phyloP scores from a whole-genome alignment of 2,113 vertebrate genomes.

The Gopherus evgoodei region DNA sequence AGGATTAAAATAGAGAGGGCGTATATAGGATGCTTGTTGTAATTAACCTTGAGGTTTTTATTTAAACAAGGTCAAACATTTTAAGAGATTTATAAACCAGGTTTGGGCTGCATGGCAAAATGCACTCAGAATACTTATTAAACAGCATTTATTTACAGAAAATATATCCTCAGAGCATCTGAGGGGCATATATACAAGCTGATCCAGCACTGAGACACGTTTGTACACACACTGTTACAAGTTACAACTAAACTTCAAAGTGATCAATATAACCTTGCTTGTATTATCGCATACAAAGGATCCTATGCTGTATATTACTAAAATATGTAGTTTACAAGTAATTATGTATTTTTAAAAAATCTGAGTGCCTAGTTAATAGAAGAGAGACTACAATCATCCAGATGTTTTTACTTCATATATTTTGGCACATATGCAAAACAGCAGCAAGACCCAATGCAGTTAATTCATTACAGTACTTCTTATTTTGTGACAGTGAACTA shows the following conservation, averaged over 20 bases:
- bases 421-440: background rate
- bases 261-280: background rate
- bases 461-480: background rate
- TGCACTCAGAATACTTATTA: conserved; percentile 47
- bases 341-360: background rate
- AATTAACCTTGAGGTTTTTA: conserved; percentile 70
- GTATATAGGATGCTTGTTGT: conserved; percentile 15
- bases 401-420: background rate
- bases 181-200: background rate
- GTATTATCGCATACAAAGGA: background rate
- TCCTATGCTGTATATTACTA: background rate
- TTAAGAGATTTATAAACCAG: conserved; percentile 63
- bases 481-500: background rate
- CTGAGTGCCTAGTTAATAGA: background rate
- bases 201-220: background rate
- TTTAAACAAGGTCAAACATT: conserved; percentile 68
- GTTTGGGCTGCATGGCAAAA: conserved; percentile 21
- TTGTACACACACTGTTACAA: background rate
- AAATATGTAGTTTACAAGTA: conserved; percentile 7
- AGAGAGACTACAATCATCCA: background rate
- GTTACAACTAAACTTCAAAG: conserved; percentile 10
- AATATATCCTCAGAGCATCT: conserved; percentile 9
- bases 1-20: conserved; percentile 33
- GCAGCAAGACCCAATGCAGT: background rate
- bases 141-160: conserved; percentile 47